Evolutionary conservation across 2,113 vertebrate species (phyloP), one percentile per base, ranked within the genome.

Genomic region (Fulmarus glacialis): DNA sequence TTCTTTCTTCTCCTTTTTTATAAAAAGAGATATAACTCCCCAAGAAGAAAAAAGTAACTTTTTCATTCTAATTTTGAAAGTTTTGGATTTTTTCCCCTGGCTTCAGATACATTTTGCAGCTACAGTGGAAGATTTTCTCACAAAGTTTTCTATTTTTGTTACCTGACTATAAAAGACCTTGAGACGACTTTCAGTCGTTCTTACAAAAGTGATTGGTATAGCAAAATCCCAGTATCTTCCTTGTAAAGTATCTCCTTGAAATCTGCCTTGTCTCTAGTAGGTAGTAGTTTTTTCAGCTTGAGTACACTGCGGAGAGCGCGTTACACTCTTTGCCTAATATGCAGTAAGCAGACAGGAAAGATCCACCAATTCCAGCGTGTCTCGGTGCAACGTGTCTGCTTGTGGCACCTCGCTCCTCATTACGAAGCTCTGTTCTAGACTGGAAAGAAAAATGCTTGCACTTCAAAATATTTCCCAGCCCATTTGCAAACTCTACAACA

Each of bases 101-200:
- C 62, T 96, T 53, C 55, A 93, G 62, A 89, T 82, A 94, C 22
- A 72, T 87, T 95, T 96, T 90, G 80, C 73, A 94, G 42, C 73
- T 48, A 47, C 0, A 0, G 19, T 60, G 20, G 48, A 93, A 91
- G 22, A 77, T 91, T 87, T 95, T 77, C 60, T 82, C 36, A 67
- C 30, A n/a, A 45, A 92, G 60, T 64, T 91, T 48, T 59, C 58
- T 2, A 59, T 64, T 93, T 97, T 94, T 90, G 88, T 90, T 93
- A 82, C 52, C 56, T 71, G 60, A 53, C 94, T 93, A 60, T 97
- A 97, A 95, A 90, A 95, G 89, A 92, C 75, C 73, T 95, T 82
- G 63, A 95, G 88, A 86, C 23, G 52, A 93, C 77, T 93, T 94
- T 93, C 71, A 75, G 17, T 79, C 3, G 0, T 68, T 90, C 87